These are phyloP conservation scores for Empidonax traillii DNA, from an alignment of 2,113 vertebrate species.

Conservation along the genomic window DNA sequence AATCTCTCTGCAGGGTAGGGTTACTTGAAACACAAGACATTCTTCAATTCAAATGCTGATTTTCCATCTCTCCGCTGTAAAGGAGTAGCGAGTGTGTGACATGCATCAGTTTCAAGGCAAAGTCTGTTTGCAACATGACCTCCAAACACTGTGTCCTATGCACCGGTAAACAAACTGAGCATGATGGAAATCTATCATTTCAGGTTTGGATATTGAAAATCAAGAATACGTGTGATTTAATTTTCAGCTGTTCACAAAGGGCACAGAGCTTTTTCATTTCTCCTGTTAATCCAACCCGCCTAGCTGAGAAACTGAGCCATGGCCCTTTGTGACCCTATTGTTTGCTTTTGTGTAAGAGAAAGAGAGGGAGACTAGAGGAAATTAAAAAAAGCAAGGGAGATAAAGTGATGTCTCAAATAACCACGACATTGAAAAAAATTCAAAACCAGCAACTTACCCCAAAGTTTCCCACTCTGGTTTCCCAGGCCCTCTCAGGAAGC, in stretches of 20 bases:
- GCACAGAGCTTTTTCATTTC: not conserved
- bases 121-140: not conserved
- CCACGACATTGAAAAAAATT: not conserved
- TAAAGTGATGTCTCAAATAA: not conserved
- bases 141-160: not conserved
- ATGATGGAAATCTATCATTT: not conserved
- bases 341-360: not conserved
- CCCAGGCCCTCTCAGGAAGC: not conserved
- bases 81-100: not conserved
- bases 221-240: not conserved
- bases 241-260: not conserved
- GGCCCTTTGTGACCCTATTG: not conserved
- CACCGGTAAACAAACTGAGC: not conserved
- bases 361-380: not conserved
- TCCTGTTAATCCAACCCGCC: not conserved
- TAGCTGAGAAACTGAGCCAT: not conserved
- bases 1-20: not conserved
- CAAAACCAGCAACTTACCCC: not conserved
- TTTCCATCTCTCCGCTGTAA: not conserved
- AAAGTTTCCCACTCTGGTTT: not conserved
- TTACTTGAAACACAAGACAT: constrained; percentile 17
- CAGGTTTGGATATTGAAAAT: not conserved
- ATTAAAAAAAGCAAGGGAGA: not conserved
- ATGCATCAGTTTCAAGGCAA: not conserved
- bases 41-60: not conserved